These are phyloP conservation scores for Andinoacara biseriatus DNA, from an alignment of 2,113 vertebrate species.

Conservation along the genomic window DNA sequence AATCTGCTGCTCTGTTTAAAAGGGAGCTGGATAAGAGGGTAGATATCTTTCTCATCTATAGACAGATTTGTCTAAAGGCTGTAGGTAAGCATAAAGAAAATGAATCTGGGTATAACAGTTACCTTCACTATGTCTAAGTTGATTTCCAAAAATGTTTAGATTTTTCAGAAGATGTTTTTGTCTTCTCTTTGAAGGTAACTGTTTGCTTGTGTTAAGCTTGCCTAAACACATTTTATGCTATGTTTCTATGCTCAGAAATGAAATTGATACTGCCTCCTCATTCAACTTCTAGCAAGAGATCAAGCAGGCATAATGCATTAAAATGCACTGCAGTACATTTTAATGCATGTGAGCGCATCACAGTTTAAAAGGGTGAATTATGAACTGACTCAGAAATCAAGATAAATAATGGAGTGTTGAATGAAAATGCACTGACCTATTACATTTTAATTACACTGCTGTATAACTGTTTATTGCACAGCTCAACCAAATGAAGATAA, in stretches of 20 bases:
- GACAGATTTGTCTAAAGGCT: neutral
- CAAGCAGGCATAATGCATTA: neutral
- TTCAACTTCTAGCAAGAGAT: neutral
- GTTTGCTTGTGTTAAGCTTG: neutral
- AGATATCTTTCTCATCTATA: neutral
- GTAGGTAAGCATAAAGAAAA: neutral
- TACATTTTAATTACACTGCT: neutral
- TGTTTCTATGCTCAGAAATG: neutral
- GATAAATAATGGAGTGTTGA: neutral
- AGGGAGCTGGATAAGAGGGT: slow-evolving; percentile 10
- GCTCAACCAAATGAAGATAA: slow-evolving; percentile 38
- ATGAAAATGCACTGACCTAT: neutral
- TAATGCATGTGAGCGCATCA: neutral
- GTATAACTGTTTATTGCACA: slow-evolving; percentile 37
- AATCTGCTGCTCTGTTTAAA: slow-evolving; percentile 27
- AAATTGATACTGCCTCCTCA: neutral
- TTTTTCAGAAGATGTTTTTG: neutral
- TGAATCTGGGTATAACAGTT: neutral
- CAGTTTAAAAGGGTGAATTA: neutral
- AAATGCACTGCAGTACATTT: neutral
- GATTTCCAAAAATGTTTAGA: neutral
- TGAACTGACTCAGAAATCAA: neutral
- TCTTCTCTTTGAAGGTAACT: neutral
- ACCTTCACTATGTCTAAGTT: neutral
- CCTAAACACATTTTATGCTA: neutral